These are phyloP conservation scores for Dicyrtomina minuta DNA, from an alignment of 2,888 invertebrate genomes.

Conservation along the genomic window DNA sequence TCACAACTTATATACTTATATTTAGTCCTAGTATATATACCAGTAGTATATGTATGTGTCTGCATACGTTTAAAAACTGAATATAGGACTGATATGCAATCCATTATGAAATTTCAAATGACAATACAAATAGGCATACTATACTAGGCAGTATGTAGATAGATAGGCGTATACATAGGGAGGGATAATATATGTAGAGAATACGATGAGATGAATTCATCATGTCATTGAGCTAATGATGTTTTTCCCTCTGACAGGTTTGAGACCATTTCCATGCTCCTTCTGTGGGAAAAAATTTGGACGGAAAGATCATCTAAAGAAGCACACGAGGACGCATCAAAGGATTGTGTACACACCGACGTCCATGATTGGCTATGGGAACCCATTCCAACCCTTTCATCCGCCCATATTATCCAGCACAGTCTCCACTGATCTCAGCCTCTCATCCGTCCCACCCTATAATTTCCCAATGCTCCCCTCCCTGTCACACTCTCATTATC, in stretches of 20 bases:
- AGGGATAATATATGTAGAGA: no score
- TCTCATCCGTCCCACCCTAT: constrained; percentile 42
- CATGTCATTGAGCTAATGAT: neutral
- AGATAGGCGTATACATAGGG: no score
- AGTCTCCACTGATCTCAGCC: constrained; percentile 41
- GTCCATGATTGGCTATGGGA: constrained; percentile 52
- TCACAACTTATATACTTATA: no score
- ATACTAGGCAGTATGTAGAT: no score
- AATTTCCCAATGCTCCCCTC: constrained; percentile 45
- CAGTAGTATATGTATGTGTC: no score
- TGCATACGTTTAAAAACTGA: no score
- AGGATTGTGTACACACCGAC: constrained; percentile 45
- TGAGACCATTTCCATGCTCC: constrained; percentile 80
- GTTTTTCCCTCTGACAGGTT: constrained; percentile 56
- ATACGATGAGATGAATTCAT: neutral
- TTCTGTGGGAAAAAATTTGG: constrained; percentile 92
- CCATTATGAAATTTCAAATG: no score
- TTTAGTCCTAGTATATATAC: no score
- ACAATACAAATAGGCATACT: no score
- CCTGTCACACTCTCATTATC: constrained; percentile 27
- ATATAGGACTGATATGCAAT: no score
- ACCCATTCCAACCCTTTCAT: constrained; percentile 53
- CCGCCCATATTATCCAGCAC: constrained; percentile 49
- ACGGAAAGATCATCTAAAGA: constrained; percentile 89
- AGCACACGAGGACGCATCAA: constrained; percentile 82